A percentile compares a stretch with the other conserved stretches of the same genome.
phyloP scores from a whole-genome alignment of 2,888 invertebrate genomes.

The Ophraella communa region DNA sequence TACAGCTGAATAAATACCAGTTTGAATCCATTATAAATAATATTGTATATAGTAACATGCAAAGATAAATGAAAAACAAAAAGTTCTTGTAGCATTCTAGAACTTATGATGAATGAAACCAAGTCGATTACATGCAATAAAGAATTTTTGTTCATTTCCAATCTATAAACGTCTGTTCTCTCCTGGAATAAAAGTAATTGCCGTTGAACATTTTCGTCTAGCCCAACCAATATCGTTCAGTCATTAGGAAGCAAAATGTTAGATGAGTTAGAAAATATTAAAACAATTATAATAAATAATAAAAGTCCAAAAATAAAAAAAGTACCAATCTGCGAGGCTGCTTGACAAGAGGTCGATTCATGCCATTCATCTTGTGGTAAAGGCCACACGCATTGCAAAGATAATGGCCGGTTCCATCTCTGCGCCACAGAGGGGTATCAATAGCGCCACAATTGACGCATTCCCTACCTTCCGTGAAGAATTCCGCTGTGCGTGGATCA shows the following conservation, averaged over 20 bases:
- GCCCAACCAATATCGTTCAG: constrained; percentile 42
- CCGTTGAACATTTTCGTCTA: no score
- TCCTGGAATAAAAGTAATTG: no score
- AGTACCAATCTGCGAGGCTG: constrained; percentile 89
- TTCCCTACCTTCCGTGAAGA: constrained; percentile 84
- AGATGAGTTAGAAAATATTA: neutral
- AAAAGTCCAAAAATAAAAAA: constrained; percentile 34
- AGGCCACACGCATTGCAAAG: constrained; percentile 99
- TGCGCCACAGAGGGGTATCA: constrained; percentile 95
- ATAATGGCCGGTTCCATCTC: constrained; percentile 99
- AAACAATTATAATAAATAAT: constrained; percentile 21
- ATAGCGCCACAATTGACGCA: constrained; percentile 98
- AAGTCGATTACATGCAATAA: neutral
- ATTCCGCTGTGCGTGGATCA: constrained; percentile 58
- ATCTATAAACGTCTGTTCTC: no score
- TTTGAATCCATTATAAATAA: no score
- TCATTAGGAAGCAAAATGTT: constrained; percentile 31
- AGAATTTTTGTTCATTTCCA: no score
- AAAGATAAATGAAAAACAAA: neutral
- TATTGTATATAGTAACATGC: no score
- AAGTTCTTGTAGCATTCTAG: neutral
- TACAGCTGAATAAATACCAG: no score
- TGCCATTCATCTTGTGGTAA: constrained; percentile 96
- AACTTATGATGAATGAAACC: neutral
- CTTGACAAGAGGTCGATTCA: constrained; percentile 90